These are phyloP conservation scores for Tenthredo amoena DNA, from an alignment of 2,888 invertebrate species.

Conservation along the genomic window DNA sequence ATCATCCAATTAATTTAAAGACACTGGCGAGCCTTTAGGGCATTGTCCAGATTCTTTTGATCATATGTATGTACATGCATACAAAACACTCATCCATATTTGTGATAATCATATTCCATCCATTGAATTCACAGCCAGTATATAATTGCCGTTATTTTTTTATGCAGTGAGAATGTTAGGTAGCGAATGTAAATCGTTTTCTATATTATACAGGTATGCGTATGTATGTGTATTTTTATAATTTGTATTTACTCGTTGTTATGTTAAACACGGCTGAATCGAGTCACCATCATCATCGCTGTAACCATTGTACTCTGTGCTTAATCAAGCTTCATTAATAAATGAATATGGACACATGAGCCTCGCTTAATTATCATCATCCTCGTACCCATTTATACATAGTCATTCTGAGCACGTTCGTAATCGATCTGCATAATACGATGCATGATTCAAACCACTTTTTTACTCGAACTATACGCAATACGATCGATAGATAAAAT, in stretches of 20 bases:
- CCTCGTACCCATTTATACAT: slow-evolving; percentile 2
- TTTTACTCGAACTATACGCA: not conserved
- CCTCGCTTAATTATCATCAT: slow-evolving; percentile 13
- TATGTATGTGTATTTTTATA: slow-evolving; percentile 7
- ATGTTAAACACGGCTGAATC: not conserved
- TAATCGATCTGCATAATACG: slow-evolving; percentile 16
- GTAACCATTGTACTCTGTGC: slow-evolving; percentile 22
- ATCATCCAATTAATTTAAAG: not conserved
- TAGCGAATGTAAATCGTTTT: not conserved
- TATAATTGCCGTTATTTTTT: slow-evolving; percentile 25
- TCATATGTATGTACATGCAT: not conserved
- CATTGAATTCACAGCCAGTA: not conserved
- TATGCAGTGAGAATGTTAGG: not conserved
- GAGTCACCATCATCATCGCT: slow-evolving; percentile 19
- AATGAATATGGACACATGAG: slow-evolving; percentile 16
- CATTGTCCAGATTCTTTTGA: not conserved
- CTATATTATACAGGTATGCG: not conserved
- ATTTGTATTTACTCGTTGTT: not conserved
- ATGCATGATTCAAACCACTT: slow-evolving; percentile 23
- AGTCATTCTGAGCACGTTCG: slow-evolving; percentile 6
- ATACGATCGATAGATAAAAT: not conserved
- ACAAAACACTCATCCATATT: not conserved
- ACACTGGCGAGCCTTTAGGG: slow-evolving; percentile 27
- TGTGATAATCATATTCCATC: not conserved
- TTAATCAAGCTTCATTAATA: slow-evolving; percentile 32